Conservation (phyloP, 2,113 vertebrate genomes). For the Sialia sialis region DNA sequence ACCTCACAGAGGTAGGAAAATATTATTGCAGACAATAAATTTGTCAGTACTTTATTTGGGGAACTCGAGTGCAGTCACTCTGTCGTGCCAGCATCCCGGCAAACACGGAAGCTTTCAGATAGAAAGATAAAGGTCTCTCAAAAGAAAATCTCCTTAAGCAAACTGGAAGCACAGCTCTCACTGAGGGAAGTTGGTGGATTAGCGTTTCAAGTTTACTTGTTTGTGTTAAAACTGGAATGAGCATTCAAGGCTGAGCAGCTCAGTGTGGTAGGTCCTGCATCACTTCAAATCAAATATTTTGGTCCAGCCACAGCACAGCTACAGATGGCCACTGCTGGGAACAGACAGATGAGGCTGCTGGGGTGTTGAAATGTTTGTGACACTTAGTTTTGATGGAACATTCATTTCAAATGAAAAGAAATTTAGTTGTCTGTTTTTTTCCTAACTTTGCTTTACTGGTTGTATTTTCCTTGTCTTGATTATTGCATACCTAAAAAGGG, state of each 20-base stretch:
- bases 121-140: slow-evolving; percentile 17
- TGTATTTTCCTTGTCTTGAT: not conserved
- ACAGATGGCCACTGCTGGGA: not conserved
- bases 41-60: slow-evolving; percentile 59
- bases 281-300: not conserved
- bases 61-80: slow-evolving; percentile 29
- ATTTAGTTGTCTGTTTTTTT: not conserved
- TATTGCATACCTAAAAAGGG: fast-evolving
- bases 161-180: not conserved
- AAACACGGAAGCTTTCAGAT: slow-evolving; percentile 17
- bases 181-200: not conserved
- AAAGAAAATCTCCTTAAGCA: not conserved
- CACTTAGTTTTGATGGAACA: not conserved
- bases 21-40: slow-evolving; percentile 68
- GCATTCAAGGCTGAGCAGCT: not conserved
- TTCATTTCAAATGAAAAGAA: not conserved
- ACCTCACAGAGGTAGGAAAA: slow-evolving; percentile 65
- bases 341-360: not conserved
- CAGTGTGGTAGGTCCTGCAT: not conserved
- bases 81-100: slow-evolving; percentile 42
- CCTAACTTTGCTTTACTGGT: not conserved
- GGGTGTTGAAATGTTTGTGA: not conserved
- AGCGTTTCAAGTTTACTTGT: not conserved
- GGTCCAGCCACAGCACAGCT: not conserved
- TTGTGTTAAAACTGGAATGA: not conserved